Conservation (phyloP, 92 coral and sea anemone species). For the Muricea muricata region DNA sequence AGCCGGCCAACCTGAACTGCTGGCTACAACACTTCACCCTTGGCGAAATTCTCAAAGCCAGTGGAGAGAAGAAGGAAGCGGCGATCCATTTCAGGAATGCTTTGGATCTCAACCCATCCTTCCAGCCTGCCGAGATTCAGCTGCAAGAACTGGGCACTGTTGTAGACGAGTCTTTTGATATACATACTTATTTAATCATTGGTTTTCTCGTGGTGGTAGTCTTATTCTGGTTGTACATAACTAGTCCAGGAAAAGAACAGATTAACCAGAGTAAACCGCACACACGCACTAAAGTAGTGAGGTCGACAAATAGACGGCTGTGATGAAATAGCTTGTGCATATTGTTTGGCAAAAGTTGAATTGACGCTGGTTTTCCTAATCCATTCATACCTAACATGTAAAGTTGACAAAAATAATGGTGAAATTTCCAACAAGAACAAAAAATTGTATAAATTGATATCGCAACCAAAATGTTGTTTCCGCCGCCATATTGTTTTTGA, state of each 20-base stretch:
- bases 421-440: too few species aligned
- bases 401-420: too few species aligned
- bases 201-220: slow-evolving; percentile 87
- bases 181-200: slow-evolving; percentile 91
- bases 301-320: slow-evolving; percentile 75
- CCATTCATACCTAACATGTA: too few species aligned
- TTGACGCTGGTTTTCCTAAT: background rate
- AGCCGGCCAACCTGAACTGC: slow-evolving; percentile 95
- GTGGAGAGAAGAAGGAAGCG: slow-evolving; percentile 89
- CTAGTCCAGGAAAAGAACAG: slow-evolving; percentile 85
- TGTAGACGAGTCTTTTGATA: slow-evolving; percentile 77
- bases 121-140: slow-evolving; percentile 95
- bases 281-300: slow-evolving; percentile 65
- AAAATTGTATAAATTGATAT: too few species aligned
- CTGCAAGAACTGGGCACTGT: slow-evolving; percentile 87
- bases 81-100: slow-evolving; percentile 88
- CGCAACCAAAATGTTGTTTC: too few species aligned
- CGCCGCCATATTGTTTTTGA: background rate
- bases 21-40: slow-evolving; percentile 98
- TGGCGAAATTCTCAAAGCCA: slow-evolving; percentile 93
- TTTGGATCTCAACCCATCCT: slow-evolving; percentile 89
- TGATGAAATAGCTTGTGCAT: background rate
- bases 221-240: slow-evolving; percentile 87
- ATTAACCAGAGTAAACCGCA: background rate
- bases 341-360: background rate